Percentiles rank a stretch among this genome's conserved stretches.
phyloP scores from a whole-genome alignment of 1,140 invertebrate genomes.

The Aphelinus atriplicis region DNA sequence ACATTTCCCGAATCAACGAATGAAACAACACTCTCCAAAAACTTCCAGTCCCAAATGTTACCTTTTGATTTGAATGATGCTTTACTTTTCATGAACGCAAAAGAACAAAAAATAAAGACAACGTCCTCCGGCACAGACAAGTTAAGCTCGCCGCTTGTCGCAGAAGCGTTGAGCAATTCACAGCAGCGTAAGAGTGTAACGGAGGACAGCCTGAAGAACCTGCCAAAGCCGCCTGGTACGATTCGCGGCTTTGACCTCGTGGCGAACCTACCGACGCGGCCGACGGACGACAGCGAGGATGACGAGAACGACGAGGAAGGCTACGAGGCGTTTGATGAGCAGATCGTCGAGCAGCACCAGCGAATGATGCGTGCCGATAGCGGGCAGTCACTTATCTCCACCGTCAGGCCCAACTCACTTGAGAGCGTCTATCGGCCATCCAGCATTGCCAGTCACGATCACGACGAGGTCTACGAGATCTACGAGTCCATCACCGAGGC shows the following conservation, averaged over 20 bases:
- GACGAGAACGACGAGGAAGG: conserved; percentile 59
- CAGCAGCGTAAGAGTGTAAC: too few relatives aligned
- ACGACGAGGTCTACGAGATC: conserved; percentile 56
- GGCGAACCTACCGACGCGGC: conserved; percentile 57
- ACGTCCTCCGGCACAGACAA: too few relatives aligned
- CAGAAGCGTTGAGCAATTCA: too few relatives aligned
- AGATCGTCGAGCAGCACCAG: conserved; percentile 51
- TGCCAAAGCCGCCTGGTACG: conserved; percentile 45
- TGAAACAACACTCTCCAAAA: too few relatives aligned
- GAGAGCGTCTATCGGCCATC: conserved; percentile 57
- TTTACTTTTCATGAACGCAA: too few relatives aligned
- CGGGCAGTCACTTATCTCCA: conserved; percentile 50
- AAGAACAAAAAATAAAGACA: too few relatives aligned
- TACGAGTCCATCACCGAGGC: conserved; percentile 60
- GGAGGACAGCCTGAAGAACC: conserved; percentile 12
- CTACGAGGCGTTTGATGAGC: conserved; percentile 58
- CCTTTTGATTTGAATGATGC: too few relatives aligned
- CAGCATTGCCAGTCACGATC: conserved; percentile 52
- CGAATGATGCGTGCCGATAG: conserved; percentile 47
- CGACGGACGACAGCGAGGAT: conserved; percentile 57
- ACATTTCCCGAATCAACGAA: too few relatives aligned
- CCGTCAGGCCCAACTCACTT: conserved; percentile 49
- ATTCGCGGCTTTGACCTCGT: conserved; percentile 59
- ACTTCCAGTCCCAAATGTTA: too few relatives aligned
- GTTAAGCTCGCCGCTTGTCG: too few relatives aligned